Base-by-base conservation (phyloP, 2,797 vertebrate genomes). In the Nothura maculosa region DNA sequence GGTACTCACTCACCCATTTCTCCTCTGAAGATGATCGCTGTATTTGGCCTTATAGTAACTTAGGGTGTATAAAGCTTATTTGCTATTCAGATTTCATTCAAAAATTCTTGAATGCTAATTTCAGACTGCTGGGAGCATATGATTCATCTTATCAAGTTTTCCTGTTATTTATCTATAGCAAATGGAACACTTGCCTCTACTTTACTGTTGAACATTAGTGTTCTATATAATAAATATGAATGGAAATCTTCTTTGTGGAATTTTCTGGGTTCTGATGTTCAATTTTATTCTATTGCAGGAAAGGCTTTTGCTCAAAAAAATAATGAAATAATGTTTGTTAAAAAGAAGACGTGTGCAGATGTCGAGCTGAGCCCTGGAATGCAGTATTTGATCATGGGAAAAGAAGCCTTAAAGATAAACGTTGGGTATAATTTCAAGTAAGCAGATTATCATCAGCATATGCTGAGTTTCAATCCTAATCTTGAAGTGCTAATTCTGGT, bases 311-410 rank as follows among this genome's bases (percentile, higher is more conserved):
- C 98, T 40, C 96, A 95, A 67, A 93, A 68, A 61, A 96, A 94
- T 2, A 90, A 97, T 1, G 96, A 98, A 83, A 94, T 99, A 47
- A 98, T 97, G 25, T 98, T 99, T 85, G 96, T 99, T 24, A 99
- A 98, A 76, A 99, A 99, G 96, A 97, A 94, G n/a, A 98, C 97
- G 12, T 99, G 99, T 83, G 62, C 38, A 4, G 92, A 94, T 2
- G 97, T 98, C 27, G 95, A 97, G 6, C 22, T 99, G 50, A 96
- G 95, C 66, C 96, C 93, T 34, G 95, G 97, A 75, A 96, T 94
- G 36, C 97, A 98, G 52, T 99, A 99, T 94, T 85, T 99, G 94
- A 96, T 99, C 91, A 98, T 98, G 98, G 99, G 99, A 24, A 97
- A 98, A 93, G 98, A 98, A 28, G 98, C 98, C 30, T 97, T 99